phyloP scores from a whole-genome alignment of 2,797 vertebrate genomes.

The Otolemur crassicaudatus region DNA sequence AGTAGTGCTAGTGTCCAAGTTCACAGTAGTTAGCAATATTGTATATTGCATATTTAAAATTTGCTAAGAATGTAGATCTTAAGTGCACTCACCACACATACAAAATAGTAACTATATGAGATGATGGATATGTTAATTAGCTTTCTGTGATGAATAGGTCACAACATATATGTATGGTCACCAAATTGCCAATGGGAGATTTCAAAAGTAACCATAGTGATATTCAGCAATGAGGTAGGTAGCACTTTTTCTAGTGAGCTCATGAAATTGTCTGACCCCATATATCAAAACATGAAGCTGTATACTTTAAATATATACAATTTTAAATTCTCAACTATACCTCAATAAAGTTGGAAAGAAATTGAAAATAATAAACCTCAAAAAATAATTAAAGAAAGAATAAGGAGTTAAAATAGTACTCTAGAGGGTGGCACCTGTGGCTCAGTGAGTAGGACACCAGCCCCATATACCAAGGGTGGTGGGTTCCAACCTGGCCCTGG shows the following conservation, averaged over 20 bases:
- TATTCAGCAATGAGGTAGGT: too few relatives aligned
- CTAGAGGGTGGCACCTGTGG: neutral
- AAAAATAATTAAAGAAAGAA: neutral
- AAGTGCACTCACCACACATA: neutral
- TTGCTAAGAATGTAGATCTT: neutral
- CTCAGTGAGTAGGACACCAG: too few relatives aligned
- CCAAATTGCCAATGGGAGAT: too few relatives aligned
- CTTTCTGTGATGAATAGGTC: neutral
- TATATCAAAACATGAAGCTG: neutral
- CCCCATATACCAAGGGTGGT: too few relatives aligned
- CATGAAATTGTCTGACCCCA: too few relatives aligned
- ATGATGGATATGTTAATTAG: neutral
- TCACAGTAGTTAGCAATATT: neutral
- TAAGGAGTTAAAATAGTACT: neutral
- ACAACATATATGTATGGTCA: neutral
- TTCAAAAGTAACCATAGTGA: too few relatives aligned
- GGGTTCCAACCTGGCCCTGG: too few relatives aligned
- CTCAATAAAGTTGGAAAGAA: neutral
- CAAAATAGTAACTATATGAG: neutral
- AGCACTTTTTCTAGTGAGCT: too few relatives aligned
- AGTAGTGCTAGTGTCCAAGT: neutral
- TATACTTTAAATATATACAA: neutral
- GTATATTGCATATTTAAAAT: neutral
- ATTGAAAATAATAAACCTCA: neutral
- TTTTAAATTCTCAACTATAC: neutral